Conservation (phyloP, 2,797 vertebrate species). For the Australoheros facetus region DNA sequence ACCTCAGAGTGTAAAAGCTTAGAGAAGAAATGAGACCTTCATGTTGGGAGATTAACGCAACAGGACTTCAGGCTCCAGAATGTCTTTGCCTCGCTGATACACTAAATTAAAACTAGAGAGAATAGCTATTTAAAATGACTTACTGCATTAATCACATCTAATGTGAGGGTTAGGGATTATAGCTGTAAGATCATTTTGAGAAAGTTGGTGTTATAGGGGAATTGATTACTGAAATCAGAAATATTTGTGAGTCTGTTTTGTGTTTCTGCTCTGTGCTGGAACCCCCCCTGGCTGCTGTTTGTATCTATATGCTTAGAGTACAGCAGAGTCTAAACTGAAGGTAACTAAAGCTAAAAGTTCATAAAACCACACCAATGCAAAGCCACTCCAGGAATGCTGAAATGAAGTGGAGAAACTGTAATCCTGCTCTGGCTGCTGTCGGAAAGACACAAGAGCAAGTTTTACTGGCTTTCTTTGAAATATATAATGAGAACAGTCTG, state of each 20-base stretch:
- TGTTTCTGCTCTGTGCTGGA: neutral
- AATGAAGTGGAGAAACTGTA: neutral
- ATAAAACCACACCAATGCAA: neutral
- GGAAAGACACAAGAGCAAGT: slow-evolving; percentile 12
- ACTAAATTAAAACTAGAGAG: slow-evolving; percentile 25
- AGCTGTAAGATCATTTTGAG: slow-evolving; percentile 23
- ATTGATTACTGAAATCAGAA: slow-evolving; percentile 27
- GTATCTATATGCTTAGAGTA: neutral
- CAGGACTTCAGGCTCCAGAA: slow-evolving; percentile 9
- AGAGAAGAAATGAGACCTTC: slow-evolving; percentile 27
- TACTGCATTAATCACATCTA: slow-evolving; percentile 36
- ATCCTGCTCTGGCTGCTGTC: neutral
- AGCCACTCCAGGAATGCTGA: slow-evolving; percentile 4
- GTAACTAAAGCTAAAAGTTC: neutral
- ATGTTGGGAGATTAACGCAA: slow-evolving; percentile 42
- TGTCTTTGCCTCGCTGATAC: slow-evolving; percentile 13
- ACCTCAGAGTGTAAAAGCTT: slow-evolving; percentile 1
- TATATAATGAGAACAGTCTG: neutral
- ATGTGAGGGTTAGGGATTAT: slow-evolving; percentile 17
- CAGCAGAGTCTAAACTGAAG: neutral
- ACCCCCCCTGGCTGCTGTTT: neutral
- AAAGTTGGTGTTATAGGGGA: slow-evolving; percentile 27
- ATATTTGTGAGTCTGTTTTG: neutral
- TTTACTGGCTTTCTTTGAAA: slow-evolving; percentile 8
- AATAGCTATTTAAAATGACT: slow-evolving; percentile 34